Evolutionary conservation across 2,888 invertebrate genomes (phyloP), one percentile per base, ranked within the genome.

Genomic region (Coleophora deauratella): DNA sequence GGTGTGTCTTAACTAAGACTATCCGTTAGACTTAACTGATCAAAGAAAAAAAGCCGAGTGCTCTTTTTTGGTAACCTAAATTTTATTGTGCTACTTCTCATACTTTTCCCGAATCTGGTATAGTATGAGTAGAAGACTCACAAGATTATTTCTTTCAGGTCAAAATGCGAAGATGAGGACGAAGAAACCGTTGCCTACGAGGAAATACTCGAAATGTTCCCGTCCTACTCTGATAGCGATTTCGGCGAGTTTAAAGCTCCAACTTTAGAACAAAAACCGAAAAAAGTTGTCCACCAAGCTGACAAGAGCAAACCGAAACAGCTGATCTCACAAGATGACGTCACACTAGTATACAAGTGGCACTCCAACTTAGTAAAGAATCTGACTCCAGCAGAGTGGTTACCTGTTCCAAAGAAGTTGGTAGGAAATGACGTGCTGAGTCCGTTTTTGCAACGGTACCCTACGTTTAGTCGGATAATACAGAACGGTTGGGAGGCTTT

Each of bases 161-260:
- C 89, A 0, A 89, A 89, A 70, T 91, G 90, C 40, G 88, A 89
- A 52, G 87, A 88, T 13, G 88, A 90, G 59, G 87, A 91, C 13
- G 94, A 94, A 57, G 92, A 93, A 47, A 88, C 91, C 12, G 82
- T 89, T 44, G 88, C 89, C 0, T 67, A 86, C 12, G 74, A 87
- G 41, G 92, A 93, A 74, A 88, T 94, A 42, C 79, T 87, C 47
- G 84, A 89, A 59, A 79, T 92, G 61, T 94, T 94, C 60, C 93
- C 93, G 0, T 91, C 89, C 0, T 88, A 87, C 52, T 82, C 90
- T 0, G 90, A 91, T 3, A 67, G 80, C 36, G 94, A 94, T 64
- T 94, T 94, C 67, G 77, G 86, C 0, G 93, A 93, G 48, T 88
- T 93, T 72, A 89, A 59, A 70, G 80, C 62, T 43, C 75, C 52